A percentile compares a stretch with the other conserved stretches of the same genome.
Evolutionary conservation across 2,797 vertebrate species (phyloP).

Genomic region (Clarias fuscus): DNA sequence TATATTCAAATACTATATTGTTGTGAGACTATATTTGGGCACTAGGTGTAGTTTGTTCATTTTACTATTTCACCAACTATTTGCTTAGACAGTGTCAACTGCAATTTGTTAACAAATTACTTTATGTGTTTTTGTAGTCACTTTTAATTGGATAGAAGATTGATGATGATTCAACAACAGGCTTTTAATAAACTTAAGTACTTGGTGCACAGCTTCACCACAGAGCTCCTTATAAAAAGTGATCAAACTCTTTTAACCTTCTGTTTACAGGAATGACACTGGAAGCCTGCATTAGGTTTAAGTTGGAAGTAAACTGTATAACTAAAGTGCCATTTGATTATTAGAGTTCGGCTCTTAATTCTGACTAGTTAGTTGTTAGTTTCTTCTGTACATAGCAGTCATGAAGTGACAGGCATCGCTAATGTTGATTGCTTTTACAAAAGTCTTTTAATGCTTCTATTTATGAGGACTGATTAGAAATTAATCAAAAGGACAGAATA

Average conservation of each 20-base stretch:
- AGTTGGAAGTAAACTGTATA: too few species aligned
- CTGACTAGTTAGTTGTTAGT: too few species aligned
- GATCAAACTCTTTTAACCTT: not conserved
- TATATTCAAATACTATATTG: not conserved
- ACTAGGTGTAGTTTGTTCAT: not conserved
- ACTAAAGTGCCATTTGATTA: too few species aligned
- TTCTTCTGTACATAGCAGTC: not conserved
- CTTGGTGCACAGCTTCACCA: not conserved
- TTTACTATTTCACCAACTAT: not conserved
- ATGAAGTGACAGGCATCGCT: not conserved
- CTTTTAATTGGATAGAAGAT: too few species aligned
- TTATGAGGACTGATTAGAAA: too few species aligned
- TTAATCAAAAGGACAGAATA: too few species aligned
- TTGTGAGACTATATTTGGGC: not conserved
- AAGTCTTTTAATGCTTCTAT: too few species aligned
- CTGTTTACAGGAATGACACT: not conserved
- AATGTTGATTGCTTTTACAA: not conserved
- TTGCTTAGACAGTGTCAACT: not conserved
- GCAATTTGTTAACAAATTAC: not conserved
- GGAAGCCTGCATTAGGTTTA: too few species aligned
- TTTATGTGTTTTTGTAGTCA: too few species aligned
- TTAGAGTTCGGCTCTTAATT: too few species aligned
- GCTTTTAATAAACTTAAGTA: too few species aligned
- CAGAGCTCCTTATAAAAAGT: not conserved
- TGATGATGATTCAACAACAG: too few species aligned